Evolutionary conservation across 2,888 invertebrate genomes (phyloP), one percentile per base, ranked within the genome.

Genomic region (Cinara cedri): DNA sequence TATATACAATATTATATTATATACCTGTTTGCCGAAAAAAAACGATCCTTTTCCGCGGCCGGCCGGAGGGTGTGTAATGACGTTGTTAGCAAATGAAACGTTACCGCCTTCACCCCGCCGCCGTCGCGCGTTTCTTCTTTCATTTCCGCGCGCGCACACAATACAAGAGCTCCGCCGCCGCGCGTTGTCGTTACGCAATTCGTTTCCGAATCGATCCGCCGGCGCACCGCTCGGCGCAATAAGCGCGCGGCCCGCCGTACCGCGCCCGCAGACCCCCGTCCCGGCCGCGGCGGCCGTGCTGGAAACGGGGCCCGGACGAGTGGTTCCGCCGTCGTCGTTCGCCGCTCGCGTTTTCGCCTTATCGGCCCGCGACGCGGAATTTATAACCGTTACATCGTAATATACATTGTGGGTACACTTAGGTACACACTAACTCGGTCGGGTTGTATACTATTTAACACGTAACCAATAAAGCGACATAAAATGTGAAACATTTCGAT

Each of bases 11-110:
- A 6, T 4, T n/a, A 8, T 16, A 51, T n/a, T n/a, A 51, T 16
- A 51, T 51, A 51, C 16, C 8, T n/a, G n/a, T n/a, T n/a, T n/a
- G 84, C 42, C 75, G 55, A 34, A 34, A 34, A 34, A 34, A 34
- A 34, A 34, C 34, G 34, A 34, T 34, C 34, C 34, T 34, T 34
- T 34, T 34, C 34, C 34, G 6, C 34, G 34, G 34, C 3, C 34
- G 34, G 34, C 34, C 34, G 34, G 34, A 34, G 34, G 6, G 34
- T 34, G 34, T 34, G 34, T 34, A 34, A 34, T 34, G 34, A 34
- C 34, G 34, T 34, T 34, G 34, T 34, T 34, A 34, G 34, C 34
- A 34, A 34, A 34, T 34, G 34, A 66, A 76, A 76, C 26, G 76
- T 68, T 68, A 68, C 46, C 26, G 46, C 55, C 66, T 44, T 65